Conservation (phyloP, 2,113 vertebrate species). For the Canis aureus region DNA sequence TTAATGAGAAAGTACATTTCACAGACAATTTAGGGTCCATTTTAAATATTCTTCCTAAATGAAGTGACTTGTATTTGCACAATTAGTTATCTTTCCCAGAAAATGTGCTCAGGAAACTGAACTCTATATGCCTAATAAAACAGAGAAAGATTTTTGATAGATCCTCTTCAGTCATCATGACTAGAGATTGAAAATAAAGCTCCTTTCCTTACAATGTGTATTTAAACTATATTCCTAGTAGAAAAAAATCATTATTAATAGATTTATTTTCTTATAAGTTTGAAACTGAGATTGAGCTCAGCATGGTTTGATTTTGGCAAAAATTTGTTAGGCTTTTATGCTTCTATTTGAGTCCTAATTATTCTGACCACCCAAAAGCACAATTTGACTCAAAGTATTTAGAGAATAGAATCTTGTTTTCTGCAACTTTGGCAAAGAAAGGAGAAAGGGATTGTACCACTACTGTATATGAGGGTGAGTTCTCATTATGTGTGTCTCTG, state of each 20-base stretch:
- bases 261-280: neutral
- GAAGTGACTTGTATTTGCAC: neutral
- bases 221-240: neutral
- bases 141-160: constrained; percentile 23
- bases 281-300: neutral
- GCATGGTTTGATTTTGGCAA: neutral
- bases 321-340: neutral
- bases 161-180: neutral
- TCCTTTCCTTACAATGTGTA: neutral
- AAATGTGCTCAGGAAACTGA: neutral
- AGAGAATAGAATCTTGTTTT: neutral
- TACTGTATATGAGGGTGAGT: neutral
- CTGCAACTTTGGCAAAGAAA: neutral
- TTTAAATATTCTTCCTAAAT: constrained; percentile 1
- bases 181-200: constrained; percentile 35
- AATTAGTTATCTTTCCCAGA: neutral
- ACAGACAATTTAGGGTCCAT: neutral
- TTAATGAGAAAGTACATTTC: neutral
- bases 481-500: neutral
- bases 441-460: neutral
- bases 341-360: neutral
- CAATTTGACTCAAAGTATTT: neutral
- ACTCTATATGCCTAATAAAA: neutral
- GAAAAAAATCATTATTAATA: neutral
- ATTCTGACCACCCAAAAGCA: neutral